These are phyloP conservation scores for Sialis fuliginosa DNA, from an alignment of 2,888 invertebrate species.

Conservation along the genomic window DNA sequence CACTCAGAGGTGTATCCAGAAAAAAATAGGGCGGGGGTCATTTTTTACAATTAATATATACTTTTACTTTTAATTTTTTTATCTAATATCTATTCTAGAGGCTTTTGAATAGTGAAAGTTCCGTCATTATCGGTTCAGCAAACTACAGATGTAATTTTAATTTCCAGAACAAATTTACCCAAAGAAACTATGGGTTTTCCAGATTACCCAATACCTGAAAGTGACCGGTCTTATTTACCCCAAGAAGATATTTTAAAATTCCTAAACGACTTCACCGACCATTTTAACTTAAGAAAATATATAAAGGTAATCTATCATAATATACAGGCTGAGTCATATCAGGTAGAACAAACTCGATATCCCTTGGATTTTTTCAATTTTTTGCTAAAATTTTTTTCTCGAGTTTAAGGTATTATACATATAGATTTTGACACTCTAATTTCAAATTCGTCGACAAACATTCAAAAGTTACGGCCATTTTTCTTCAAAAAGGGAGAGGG, in stretches of 20 bases:
- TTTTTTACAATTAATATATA: not conserved
- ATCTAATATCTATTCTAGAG: no score
- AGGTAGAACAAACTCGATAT: not conserved
- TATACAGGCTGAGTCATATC: not conserved
- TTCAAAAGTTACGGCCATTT: no score
- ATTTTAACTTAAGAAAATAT: conserved; percentile 38
- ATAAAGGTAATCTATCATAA: conserved; percentile 36
- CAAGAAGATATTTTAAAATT: conserved; percentile 52
- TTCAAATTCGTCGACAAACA: no score
- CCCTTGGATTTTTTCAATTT: no score
- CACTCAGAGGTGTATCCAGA: not conserved
- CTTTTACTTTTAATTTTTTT: not conserved
- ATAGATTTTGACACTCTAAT: no score
- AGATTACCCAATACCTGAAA: conserved; percentile 54
- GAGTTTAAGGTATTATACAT: no score
- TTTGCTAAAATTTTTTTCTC: no score
- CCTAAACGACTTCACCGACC: conserved; percentile 44
- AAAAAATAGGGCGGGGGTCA: not conserved
- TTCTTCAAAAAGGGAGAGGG: no score
- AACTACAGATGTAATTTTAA: conserved; percentile 3
- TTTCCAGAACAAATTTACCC: conserved; percentile 67
- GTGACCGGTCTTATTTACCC: conserved; percentile 47
- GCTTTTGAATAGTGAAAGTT: no score
- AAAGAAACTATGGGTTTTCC: conserved; percentile 81
- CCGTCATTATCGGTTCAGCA: no score